A percentile compares a stretch with the other conserved stretches of the same genome.
phyloP scores from a whole-genome alignment of 2,888 invertebrate species.

The Gnatocerus cornutus region DNA sequence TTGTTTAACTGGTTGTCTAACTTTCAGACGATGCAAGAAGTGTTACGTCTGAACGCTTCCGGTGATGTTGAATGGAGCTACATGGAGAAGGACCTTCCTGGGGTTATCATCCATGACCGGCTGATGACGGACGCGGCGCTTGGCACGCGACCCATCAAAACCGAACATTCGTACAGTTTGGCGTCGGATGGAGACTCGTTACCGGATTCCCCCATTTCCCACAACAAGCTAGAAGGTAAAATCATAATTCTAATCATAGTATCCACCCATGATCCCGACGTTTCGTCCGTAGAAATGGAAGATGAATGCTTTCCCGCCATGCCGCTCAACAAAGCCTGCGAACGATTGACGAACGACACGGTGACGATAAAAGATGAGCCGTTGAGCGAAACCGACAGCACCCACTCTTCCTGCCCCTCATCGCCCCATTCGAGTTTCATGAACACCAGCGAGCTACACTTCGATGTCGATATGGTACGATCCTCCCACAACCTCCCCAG shows the following conservation, averaged over 20 bases:
- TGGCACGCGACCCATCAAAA: constrained; percentile 88
- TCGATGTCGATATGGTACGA: constrained; percentile 63
- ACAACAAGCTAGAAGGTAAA: constrained; percentile 82
- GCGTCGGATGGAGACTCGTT: constrained; percentile 82
- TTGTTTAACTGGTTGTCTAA: constrained; percentile 24
- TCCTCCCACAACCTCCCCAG: constrained; percentile 5
- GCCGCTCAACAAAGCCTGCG: constrained; percentile 78
- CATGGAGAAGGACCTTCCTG: constrained; percentile 78
- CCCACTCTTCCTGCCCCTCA: constrained; percentile 81
- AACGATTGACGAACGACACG: constrained; percentile 64
- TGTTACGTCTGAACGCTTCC: constrained; percentile 67
- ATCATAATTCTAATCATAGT: no score
- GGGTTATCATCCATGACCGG: constrained; percentile 89
- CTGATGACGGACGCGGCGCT: constrained; percentile 92
- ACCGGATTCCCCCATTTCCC: constrained; percentile 77
- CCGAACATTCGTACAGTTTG: constrained; percentile 93
- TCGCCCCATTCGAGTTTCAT: constrained; percentile 73
- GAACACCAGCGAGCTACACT: constrained; percentile 61
- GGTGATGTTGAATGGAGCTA: constrained; percentile 82
- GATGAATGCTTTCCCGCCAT: constrained; percentile 91
- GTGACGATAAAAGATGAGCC: constrained; percentile 85
- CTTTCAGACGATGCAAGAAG: constrained; percentile 68
- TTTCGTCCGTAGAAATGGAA: constrained; percentile 84
- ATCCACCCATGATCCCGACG: no score
- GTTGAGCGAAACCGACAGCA: constrained; percentile 82